Percentiles rank a stretch among this genome's conserved stretches.
Conservation (phyloP, 2,113 vertebrate genomes). For the Percina caprodes region DNA sequence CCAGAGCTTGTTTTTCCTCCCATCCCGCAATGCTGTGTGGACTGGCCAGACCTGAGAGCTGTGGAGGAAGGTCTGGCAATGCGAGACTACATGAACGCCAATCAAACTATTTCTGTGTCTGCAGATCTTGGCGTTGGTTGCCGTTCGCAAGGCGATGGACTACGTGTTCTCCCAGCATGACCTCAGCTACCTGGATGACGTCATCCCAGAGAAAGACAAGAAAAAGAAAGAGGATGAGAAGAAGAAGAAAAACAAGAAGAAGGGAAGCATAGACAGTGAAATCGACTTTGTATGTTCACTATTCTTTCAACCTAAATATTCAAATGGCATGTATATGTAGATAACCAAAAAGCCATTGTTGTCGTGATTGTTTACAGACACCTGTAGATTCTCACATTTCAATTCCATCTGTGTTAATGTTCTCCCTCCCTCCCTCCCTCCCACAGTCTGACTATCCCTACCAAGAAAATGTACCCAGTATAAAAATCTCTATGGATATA, state of each 20-base stretch:
- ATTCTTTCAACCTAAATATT: not conserved
- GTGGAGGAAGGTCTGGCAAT: too few species aligned
- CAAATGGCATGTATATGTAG: not conserved
- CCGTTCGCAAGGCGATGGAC: slow-evolving; percentile 98
- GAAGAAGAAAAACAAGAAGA: slow-evolving; percentile 97
- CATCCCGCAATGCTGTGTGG: too few species aligned
- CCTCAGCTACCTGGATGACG: slow-evolving; percentile 96
- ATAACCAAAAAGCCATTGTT: not conserved
- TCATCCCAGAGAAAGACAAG: slow-evolving; percentile 99
- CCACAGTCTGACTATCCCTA: slow-evolving; percentile 97
- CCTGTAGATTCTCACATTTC: slow-evolving; percentile 50
- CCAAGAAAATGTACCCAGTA: slow-evolving; percentile 95
- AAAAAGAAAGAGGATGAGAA: slow-evolving; percentile 99
- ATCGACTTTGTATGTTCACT: slow-evolving; percentile 91
- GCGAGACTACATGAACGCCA: not conserved
- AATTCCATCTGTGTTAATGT: slow-evolving; percentile 55
- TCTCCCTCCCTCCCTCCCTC: slow-evolving; percentile 82
- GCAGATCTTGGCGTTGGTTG: slow-evolving; percentile 95
- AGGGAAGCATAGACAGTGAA: slow-evolving; percentile 95
- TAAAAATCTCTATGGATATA: slow-evolving; percentile 99
- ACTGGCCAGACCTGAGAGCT: too few species aligned
- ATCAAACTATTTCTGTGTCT: not conserved
- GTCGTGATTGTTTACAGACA: slow-evolving; percentile 23
- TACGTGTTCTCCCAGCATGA: slow-evolving; percentile 98
- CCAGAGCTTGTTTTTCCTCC: too few species aligned